Conservation (phyloP, 2,113 vertebrate species). For the Gambusia affinis region DNA sequence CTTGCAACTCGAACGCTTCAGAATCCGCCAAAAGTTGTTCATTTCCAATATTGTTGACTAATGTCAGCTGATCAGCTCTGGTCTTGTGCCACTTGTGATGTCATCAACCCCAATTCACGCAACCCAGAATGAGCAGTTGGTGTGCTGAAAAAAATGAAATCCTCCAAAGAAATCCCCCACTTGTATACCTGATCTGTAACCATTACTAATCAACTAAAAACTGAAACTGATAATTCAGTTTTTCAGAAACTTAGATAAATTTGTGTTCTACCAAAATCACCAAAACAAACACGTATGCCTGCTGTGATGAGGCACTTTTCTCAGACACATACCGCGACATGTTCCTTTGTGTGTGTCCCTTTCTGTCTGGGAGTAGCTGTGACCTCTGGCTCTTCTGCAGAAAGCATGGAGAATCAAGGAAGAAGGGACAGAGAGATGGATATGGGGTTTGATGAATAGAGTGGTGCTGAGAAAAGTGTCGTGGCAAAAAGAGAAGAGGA, state of each 20-base stretch:
- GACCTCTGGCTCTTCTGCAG: conserved; percentile 70
- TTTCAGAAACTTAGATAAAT: not conserved
- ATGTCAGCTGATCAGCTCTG: not conserved
- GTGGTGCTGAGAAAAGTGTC: conserved; percentile 64
- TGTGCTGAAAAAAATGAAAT: not conserved
- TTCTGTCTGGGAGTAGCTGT: conserved; percentile 60
- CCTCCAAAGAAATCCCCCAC: too few species aligned
- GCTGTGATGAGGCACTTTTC: conserved; percentile 18
- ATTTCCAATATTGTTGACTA: not conserved
- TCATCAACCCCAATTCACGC: too few species aligned
- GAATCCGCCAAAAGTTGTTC: not conserved
- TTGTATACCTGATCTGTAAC: not conserved
- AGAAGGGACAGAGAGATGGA: conserved; percentile 41
- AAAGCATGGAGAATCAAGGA: conserved; percentile 49
- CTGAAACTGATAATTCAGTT: too few species aligned
- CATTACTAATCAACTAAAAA: too few species aligned
- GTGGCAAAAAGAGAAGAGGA: conserved; percentile 69
- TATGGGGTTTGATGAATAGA: conserved; percentile 74
- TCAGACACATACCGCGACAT: not conserved
- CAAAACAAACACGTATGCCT: not conserved
- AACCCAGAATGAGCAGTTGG: not conserved
- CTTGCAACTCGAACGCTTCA: not conserved
- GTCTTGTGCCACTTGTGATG: not conserved
- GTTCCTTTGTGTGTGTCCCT: conserved; percentile 40
- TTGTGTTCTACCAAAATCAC: too few species aligned